Base-by-base conservation (phyloP, 2,797 vertebrate genomes). In the Remorina albescens region DNA sequence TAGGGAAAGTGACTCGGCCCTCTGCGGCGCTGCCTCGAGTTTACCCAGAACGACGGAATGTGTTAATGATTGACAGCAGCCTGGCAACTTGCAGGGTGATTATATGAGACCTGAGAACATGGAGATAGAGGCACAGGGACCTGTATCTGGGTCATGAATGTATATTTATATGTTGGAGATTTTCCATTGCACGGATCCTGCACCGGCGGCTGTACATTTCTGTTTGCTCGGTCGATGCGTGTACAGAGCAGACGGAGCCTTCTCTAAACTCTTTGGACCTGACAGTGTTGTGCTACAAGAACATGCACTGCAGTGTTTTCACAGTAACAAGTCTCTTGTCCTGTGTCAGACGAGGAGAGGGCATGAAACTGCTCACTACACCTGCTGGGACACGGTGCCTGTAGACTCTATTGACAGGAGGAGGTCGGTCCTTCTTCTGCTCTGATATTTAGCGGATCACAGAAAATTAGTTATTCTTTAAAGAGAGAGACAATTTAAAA, bases 61-160 rank as follows among this genome's bases (percentile, higher is more conserved):
- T 50, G 86, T 84, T 80, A 78, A 89, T 87, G 89, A 89, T 86
- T 88, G 88, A 91, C 91, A 74, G 85, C 50, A 47, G 60, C 68
- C 55, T 61, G 82, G 58, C 53, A 80, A 67, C 84, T 59, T 19
- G 34, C 57, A 60, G 67, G 54, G 47, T 23, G 23, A 67, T 56
- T 71, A 55, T 60, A 74, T 84, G 80, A 83, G 81, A 86, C 78
- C 72, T 55, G 80, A 83, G 81, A 87, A 69, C 73, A 58, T 36
- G 57, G 34, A 36, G 63, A 71, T 58, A 30, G 30, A 65, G 47
- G 6, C 32, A 53, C 4, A 37, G 62, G 42, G 21, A 25, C 30
- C 39, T 61, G 51, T 63, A 77, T 83, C 64, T 84, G 72, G 56
- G 72, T 70, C 80, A 76, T 57, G n/a, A 53, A 74, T 47, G 58